Evolutionary conservation across 2,113 vertebrate genomes (phyloP).

Genomic region (Aptenodytes forsteri): DNA sequence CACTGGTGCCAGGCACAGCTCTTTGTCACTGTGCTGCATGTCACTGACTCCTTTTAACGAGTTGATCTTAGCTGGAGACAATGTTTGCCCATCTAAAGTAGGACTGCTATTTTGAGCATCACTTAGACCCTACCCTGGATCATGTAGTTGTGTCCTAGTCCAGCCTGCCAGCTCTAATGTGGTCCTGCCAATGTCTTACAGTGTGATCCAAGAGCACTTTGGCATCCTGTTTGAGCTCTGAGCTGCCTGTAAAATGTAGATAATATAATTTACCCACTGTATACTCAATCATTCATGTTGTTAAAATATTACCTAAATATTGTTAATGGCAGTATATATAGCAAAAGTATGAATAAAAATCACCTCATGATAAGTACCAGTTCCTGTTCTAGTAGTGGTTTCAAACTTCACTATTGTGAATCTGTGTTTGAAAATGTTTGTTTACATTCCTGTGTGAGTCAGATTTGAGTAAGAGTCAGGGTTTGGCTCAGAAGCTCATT

Average conservation of each 20-base stretch:
- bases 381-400: background rate
- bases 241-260: background rate
- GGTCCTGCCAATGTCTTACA: background rate
- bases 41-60: background rate
- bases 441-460: background rate
- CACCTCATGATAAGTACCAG: background rate
- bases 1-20: background rate
- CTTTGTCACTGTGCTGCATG: background rate
- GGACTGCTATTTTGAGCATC: background rate
- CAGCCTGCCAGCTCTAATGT: background rate
- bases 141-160: background rate
- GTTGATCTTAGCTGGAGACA: background rate
- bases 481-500: background rate
- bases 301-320: background rate
- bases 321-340: background rate
- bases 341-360: background rate
- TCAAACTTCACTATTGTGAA: background rate
- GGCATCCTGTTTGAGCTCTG: background rate
- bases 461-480: background rate
- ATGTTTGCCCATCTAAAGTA: background rate
- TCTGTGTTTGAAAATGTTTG: background rate
- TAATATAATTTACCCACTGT: background rate
- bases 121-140: background rate
- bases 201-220: background rate
- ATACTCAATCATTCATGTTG: background rate